Base-by-base conservation (phyloP, 2,888 invertebrate species). In the Heterodera filipjevi region DNA sequence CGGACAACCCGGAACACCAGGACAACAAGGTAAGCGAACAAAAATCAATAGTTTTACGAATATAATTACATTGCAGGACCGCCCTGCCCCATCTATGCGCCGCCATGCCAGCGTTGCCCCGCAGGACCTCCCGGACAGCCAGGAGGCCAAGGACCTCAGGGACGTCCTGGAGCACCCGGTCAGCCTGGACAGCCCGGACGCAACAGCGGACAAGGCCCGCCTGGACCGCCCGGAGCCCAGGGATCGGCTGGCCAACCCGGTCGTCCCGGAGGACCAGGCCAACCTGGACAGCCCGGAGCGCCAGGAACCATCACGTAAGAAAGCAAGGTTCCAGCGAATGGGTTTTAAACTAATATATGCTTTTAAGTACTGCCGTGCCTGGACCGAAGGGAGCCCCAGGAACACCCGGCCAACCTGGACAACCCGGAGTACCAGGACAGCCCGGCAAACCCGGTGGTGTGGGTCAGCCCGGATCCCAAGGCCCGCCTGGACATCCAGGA, bases 191-290 rank as follows among this genome's bases (percentile, higher is more conserved):
- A 80, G 44, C 84, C 82, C n/a, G 82, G 84, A 32, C 80, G 78
- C n/a, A 78, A 32, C 19, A 35, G 68, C 33, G 68, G 35, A 32
- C 68, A 68, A 33, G 76, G 76, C 76, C 72, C 71, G 14, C n/a
- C 74, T 73, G 72, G 76, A 53, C 71, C 76, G 30, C 64, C 78
- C 49, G 78, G 78, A 10, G 66, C 75, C 8, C 70, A 77, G 12
- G 81, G 81, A 27, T 73, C 66, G 16, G 71, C 80, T 33, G 79
- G 87, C 82, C 82, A 82, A 77, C 79, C 81, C 46, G 87, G 87
- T 80, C 81, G 81, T 22, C 81, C 79, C 39, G 87, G 87, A 81
- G 82, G 81, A 33, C 78, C 83, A 35, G 85, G 86, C 83, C 76
- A 81, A 46, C 82, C 85, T 22, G 86, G 86, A 73, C 79, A 49